Base-by-base conservation (phyloP, 2,113 vertebrate genomes). In the Dicerorhinus sumatrensis region DNA sequence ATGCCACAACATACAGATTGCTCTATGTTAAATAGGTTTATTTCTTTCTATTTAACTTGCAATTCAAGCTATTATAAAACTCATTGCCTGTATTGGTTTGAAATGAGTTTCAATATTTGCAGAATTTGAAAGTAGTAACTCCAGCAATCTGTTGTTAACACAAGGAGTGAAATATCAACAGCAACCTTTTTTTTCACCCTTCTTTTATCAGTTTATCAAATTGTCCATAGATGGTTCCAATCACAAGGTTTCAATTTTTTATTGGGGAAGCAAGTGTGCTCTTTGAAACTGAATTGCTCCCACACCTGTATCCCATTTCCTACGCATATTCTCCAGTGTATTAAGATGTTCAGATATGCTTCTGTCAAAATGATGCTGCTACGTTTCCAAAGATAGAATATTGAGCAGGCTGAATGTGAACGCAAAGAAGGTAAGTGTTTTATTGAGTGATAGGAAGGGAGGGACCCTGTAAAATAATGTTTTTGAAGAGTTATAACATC, bases 31-130 rank as follows among this genome's bases (percentile, higher is more conserved):
- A 97, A 17, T 18, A 81, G 8, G 20, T 54, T 58, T 54, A 72
- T 91, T 56, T 91, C 81, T 77, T 79, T 54, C 56, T 93, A 89
- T 86, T 94, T 93, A 91, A 75, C 6, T 70, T 79, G 29, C 3
- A 87, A 63, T 63, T 84, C 17, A 90, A 85, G 39, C 1, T 96
- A 85, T 77, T 46, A 58, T 75, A 93, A 75, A 96, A 79, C 11
- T 16, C 14, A 60, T 75, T 62, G 8, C 16, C 60, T 58, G 25
- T 39, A 69, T 27, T 23, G 18, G 11, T 83, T 90, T 95, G 69
- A 96, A 91, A 89, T 94, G 76, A 70, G 39, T 75, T 96, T 98
- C n/a, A 91, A 17, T 51, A 91, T 94, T 87, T 77, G 8, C 46
- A 96, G 33, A 89, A 83, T 89, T 84, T 79, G 8, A 82, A 92